Base-by-base conservation (phyloP, 2,888 invertebrate species). In the Poecilobothrus nobilitatus region DNA sequence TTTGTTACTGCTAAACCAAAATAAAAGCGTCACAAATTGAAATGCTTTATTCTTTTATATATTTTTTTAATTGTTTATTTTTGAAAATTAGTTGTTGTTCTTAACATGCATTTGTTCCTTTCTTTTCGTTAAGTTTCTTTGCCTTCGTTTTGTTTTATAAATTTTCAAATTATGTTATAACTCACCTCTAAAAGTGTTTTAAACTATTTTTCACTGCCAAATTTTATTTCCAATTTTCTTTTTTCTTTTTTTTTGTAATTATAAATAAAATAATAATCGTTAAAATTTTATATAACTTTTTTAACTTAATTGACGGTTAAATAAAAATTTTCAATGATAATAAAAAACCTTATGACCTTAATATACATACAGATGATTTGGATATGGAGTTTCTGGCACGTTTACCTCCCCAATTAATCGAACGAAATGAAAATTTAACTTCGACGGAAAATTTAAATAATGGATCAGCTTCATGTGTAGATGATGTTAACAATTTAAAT, bases 351-450 rank as follows among this genome's bases (percentile, higher is more conserved):
- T 53, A 53, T 53, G 53, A 53, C 53, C 53, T 53, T 53, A 12
- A 53, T 53, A 53, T 53, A 53, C 53, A 65, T 65, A 34, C 70
- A 76, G 76, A 76, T 74, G 76, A 76, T 73, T 74, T 76, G 72
- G 76, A 76, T 72, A 74, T 76, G 75, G 76, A 75, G 71, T 75
- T 74, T 71, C 73, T 76, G 73, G 74, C 74, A 66, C 74, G 74
- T 41, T 71, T 76, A 68, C 74, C 74, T 44, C 73, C 73, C 69
- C 74, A 75, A 66, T 74, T 53, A 71, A 61, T 66, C 18, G 71
- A 72, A 65, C 72, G 71, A 44, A 70, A 71, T 70, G 71, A 37
- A 63, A 68, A 70, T 70, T 61, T 66, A 71, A 72, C 68, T 65
- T 68, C 9, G n/a, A 70, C 71, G 33, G 70, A 64, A 44, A 65